Evolutionary conservation across 2,888 invertebrate species (phyloP), one percentile per base, ranked within the genome.

Genomic region (Lepidochrysops patricia): DNA sequence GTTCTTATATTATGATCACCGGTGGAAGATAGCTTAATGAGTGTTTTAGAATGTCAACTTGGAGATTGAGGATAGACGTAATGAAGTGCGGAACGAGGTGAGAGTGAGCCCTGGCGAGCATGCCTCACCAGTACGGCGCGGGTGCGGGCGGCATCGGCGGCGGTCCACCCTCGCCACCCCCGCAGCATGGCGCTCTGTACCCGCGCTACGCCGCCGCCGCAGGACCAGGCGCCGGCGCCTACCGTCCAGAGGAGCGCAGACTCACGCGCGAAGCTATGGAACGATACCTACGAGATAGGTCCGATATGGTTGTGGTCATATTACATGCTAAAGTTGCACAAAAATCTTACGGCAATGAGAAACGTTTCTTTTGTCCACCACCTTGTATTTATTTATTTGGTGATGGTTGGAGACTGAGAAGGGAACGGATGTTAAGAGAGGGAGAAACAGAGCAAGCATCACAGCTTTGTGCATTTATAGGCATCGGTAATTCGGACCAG

Each of bases 301-400:
- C 96, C 71, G 98, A 98, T 81, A 97, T 98, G 96, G 94, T 97
- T 23, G 95, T 99, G 62, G 97, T 98, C 58, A 98, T 99, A 72
- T 91, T 99, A 61, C 99, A 99, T 86, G 99, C 99, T 56, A 99
- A 99, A 92, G 99, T 99, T 57, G 99, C 99, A 32, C 99, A 99
- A 84, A 99, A 99, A 79, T 99, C 98, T 0, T 99, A 99, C 79
- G 99, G 99, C 66, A 99, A 99, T 82, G 99, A 99, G 79, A 99
- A 99, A 84, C 92, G 99, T 65, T 99, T 99, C 89, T 99, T 99
- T 90, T 99, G 99, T 73, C 99, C 99, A 0, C 99, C 99, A 0
- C 99, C 99, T 0, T 99, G 99, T 83, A 98, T 99, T 75, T 99
- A 99, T 84, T 90, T 99, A 66, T 96, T 96, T 74, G 99, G 99